phyloP scores from a whole-genome alignment of 1,140 invertebrate species.

The Asobara japonica region DNA sequence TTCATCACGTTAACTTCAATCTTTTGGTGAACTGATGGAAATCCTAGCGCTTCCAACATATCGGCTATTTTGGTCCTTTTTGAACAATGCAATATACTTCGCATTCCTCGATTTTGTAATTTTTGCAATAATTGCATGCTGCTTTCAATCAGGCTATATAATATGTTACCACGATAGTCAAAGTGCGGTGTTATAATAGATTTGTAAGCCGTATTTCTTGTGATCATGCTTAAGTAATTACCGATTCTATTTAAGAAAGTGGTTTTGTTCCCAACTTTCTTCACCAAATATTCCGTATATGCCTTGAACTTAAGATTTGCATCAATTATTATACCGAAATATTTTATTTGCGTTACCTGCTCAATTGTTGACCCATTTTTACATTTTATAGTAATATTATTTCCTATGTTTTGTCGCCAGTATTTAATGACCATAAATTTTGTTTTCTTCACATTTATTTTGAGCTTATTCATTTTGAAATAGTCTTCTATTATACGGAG shows the following conservation, averaged over 20 bases:
- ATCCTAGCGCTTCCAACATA: conserved; percentile 30
- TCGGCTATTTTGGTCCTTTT: conserved; percentile 11
- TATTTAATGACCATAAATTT: conserved; percentile 13
- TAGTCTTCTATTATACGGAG: not conserved
- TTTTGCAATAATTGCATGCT: conserved; percentile 22
- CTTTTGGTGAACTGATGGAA: conserved; percentile 11
- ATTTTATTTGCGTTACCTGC: conserved; percentile 28
- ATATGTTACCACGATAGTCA: conserved; percentile 25
- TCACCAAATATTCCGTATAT: not conserved
- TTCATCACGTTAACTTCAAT: conserved; percentile 17
- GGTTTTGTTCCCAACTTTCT: conserved; percentile 12
- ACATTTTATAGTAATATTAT: not conserved
- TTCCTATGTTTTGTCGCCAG: not conserved
- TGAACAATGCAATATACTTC: conserved; percentile 24
- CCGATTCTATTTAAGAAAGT: conserved; percentile 26
- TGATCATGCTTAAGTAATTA: not conserved
- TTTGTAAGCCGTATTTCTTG: not conserved
- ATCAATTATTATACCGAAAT: conserved; percentile 28
- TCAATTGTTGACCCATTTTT: too few relatives aligned
- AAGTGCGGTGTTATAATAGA: conserved; percentile 25
- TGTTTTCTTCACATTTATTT: conserved; percentile 19
- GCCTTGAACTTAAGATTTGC: conserved; percentile 10
- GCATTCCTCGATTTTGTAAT: conserved; percentile 28
- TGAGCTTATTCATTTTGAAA: conserved; percentile 7
- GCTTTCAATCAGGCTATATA: conserved; percentile 19